These are phyloP conservation scores for Drosophila meridiana DNA, from an alignment of 2,888 invertebrate species.

Conservation along the genomic window DNA sequence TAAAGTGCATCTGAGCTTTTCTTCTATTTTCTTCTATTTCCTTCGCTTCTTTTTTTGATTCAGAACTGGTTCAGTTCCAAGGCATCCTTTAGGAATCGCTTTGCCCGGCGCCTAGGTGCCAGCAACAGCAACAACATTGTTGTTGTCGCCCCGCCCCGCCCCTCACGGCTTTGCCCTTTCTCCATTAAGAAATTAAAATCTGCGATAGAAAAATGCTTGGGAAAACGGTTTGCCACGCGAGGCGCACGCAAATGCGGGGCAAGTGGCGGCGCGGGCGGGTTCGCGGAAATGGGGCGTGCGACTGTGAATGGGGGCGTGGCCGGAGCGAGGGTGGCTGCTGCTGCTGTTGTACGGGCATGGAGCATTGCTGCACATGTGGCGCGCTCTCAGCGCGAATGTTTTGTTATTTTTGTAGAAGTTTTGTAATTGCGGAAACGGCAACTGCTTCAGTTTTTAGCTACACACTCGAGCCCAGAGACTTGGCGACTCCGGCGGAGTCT, in stretches of 20 bases:
- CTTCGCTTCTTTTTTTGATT: neutral
- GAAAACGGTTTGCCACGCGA: slow-evolving; percentile 30
- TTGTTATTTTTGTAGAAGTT: slow-evolving; percentile 79
- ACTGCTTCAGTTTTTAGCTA: slow-evolving; percentile 50
- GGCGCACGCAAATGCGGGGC: slow-evolving; percentile 20
- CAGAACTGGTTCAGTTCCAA: slow-evolving; percentile 22
- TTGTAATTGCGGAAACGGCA: slow-evolving; percentile 80
- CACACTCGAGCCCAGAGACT: slow-evolving; percentile 42
- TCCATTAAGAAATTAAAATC: slow-evolving; percentile 79
- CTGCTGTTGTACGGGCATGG: neutral
- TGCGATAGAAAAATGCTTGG: slow-evolving; percentile 69
- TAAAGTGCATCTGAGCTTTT: slow-evolving; percentile 11
- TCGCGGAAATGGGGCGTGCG: neutral
- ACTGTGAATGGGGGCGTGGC: neutral
- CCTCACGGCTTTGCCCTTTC: slow-evolving; percentile 60
- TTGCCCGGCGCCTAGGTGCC: slow-evolving; percentile 28
- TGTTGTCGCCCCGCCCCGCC: neutral
- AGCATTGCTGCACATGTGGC: slow-evolving; percentile 66
- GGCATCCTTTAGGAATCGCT: slow-evolving; percentile 32
- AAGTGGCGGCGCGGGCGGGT: neutral
- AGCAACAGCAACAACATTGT: slow-evolving; percentile 6
- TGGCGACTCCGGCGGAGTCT: slow-evolving; percentile 29
- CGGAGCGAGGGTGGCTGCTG: neutral
- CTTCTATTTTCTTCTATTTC: neutral
- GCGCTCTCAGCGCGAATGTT: slow-evolving; percentile 66